These are phyloP conservation scores for Eupithecia pulchellata DNA, from an alignment of 2,888 invertebrate genomes.

Conservation along the genomic window DNA sequence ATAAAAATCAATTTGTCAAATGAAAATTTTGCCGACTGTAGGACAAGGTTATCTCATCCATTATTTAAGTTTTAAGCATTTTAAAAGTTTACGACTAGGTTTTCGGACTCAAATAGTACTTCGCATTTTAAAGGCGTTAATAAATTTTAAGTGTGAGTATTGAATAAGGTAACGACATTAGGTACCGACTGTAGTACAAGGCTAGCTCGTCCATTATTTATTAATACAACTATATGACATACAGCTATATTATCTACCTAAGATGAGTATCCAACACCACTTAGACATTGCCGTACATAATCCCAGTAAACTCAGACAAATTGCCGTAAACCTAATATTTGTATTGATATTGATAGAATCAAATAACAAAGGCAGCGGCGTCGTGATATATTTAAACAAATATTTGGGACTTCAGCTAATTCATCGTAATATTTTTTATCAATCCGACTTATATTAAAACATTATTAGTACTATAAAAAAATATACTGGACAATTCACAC, in stretches of 20 bases:
- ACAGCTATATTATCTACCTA: background rate
- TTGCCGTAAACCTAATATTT: background rate
- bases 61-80: too few relatives aligned
- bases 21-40: conserved; percentile 43
- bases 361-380: background rate
- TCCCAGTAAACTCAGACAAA: background rate
- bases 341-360: background rate
- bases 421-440: too few relatives aligned
- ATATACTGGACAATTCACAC: too few relatives aligned
- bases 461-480: too few relatives aligned
- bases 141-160: too few relatives aligned
- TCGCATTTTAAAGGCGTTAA: too few relatives aligned
- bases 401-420: too few relatives aligned
- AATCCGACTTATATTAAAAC: too few relatives aligned
- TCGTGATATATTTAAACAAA: too few relatives aligned
- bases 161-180: too few relatives aligned
- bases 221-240: conserved; percentile 15
- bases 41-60: conserved; percentile 31
- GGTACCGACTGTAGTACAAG: conserved; percentile 60
- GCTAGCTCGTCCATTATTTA: conserved; percentile 48
- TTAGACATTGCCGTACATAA: background rate
- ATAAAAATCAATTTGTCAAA: conserved; percentile 54
- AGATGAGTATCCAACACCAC: background rate
- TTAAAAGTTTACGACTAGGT: too few relatives aligned
- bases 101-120: too few relatives aligned